Percentiles rank a stretch among this genome's conserved stretches.
Conservation (phyloP, 2,888 invertebrate species). For the Camponotus fellah region DNA sequence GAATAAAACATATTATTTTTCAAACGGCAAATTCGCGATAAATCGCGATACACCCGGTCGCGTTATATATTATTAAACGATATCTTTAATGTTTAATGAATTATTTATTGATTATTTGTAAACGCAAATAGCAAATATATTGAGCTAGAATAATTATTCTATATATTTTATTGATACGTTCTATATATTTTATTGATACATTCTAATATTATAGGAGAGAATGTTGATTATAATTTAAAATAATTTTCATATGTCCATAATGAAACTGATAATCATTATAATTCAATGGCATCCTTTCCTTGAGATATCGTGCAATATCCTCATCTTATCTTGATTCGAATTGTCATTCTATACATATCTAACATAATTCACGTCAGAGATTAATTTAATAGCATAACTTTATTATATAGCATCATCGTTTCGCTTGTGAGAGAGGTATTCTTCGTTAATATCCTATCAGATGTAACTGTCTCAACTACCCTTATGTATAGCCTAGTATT, state of each 20-base stretch:
- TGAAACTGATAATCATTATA: background rate
- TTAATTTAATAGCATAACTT: conserved; percentile 47
- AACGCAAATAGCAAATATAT: background rate
- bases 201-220: background rate
- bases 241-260: background rate
- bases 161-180: conserved; percentile 3
- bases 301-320: background rate
- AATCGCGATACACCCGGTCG: background rate
- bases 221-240: background rate
- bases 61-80: background rate
- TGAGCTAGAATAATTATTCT: conserved; percentile 14
- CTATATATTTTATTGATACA: background rate
- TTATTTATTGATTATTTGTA: conserved; percentile 1
- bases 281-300: background rate
- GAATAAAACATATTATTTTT: background rate
- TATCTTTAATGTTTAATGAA: background rate
- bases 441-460: conserved; percentile 52
- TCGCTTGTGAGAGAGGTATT: conserved; percentile 7
- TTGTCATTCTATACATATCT: conserved; percentile 7
- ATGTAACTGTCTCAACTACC: conserved; percentile 39
- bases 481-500: background rate
- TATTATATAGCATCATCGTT: conserved; percentile 5
- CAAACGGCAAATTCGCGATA: background rate
- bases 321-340: conserved; percentile 21
- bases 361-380: conserved; percentile 34